These are phyloP conservation scores for Drosophila kepulauana DNA, from an alignment of 1,140 invertebrate genomes.

Conservation along the genomic window DNA sequence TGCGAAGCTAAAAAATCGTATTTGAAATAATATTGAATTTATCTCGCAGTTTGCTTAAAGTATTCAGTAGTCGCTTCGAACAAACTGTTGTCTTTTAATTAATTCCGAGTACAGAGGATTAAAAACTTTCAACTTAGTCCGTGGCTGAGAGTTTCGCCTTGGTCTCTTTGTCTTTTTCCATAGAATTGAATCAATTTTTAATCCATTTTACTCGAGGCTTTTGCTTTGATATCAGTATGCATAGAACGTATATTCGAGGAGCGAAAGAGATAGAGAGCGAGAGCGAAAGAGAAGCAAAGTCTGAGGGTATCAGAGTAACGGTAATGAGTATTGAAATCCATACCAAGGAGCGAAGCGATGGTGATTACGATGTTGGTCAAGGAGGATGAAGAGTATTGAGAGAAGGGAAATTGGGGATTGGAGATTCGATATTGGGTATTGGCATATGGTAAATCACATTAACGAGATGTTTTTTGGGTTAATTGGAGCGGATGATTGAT, in stretches of 20 bases:
- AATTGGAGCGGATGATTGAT: constrained; percentile 81
- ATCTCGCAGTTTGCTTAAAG: not conserved
- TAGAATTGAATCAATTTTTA: constrained; percentile 29
- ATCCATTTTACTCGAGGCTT: constrained; percentile 14
- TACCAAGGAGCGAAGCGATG: constrained; percentile 24
- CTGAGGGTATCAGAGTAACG: constrained; percentile 3
- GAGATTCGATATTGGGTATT: not conserved
- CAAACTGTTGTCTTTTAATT: constrained; percentile 28
- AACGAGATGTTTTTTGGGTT: constrained; percentile 48
- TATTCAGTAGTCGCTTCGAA: not conserved
- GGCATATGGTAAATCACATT: constrained; percentile 57
- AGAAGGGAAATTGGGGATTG: no score
- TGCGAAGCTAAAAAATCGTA: no score
- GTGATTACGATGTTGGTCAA: constrained; percentile 43
- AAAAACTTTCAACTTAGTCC: constrained; percentile 25
- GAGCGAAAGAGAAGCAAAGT: constrained; percentile 8
- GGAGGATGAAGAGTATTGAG: not conserved
- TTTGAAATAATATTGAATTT: no score
- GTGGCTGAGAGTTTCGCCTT: not conserved
- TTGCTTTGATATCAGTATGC: constrained; percentile 8
- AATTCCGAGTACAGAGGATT: constrained; percentile 30
- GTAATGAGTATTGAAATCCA: constrained; percentile 72
- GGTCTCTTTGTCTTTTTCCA: constrained; percentile 3
- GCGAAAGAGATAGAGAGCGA: no score
- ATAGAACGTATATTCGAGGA: not conserved